These are phyloP conservation scores for Cynoglossus semilaevis DNA, from an alignment of 2,113 vertebrate genomes.

Conservation along the genomic window DNA sequence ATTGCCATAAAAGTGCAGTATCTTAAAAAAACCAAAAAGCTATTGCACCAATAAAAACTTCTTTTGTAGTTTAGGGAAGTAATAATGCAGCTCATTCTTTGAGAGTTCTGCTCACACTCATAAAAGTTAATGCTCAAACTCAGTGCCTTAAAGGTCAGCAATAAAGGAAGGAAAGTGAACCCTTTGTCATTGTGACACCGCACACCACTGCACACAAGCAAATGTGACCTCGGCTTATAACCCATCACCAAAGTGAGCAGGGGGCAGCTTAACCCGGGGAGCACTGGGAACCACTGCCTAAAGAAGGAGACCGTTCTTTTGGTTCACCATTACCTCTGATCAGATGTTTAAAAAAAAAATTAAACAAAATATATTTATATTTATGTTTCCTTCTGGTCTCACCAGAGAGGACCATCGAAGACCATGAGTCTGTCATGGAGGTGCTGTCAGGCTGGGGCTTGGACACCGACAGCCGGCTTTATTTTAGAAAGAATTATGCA, in stretches of 20 bases:
- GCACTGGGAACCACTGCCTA: too few relatives aligned
- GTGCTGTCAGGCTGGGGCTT: constrained; percentile 88
- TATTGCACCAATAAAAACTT: constrained; percentile 17
- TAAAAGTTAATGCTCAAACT: constrained; percentile 64
- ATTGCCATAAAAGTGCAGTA: too few relatives aligned
- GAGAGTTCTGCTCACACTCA: constrained; percentile 34
- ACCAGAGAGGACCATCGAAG: constrained; percentile 92
- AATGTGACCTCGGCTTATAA: too few relatives aligned
- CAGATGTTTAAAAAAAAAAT: not conserved
- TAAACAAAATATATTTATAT: not conserved
- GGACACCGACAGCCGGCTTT: constrained; percentile 88
- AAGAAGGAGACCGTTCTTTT: not conserved
- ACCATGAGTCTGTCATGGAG: constrained; percentile 91
- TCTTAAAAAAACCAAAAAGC: too few relatives aligned
- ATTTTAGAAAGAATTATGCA: constrained; percentile 95
- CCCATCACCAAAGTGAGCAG: too few relatives aligned
- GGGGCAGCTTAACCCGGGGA: too few relatives aligned
- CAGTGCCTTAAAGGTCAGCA: not conserved
- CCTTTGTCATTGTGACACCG: too few relatives aligned
- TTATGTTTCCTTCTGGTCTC: constrained; percentile 35
- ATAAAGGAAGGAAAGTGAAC: not conserved
- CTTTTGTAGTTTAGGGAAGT: constrained; percentile 42
- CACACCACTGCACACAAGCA: too few relatives aligned
- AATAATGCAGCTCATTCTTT: constrained; percentile 22
- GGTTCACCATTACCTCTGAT: not conserved